Base-by-base conservation (phyloP, 2,888 invertebrate genomes). In the Siphonodentalium dalli region DNA sequence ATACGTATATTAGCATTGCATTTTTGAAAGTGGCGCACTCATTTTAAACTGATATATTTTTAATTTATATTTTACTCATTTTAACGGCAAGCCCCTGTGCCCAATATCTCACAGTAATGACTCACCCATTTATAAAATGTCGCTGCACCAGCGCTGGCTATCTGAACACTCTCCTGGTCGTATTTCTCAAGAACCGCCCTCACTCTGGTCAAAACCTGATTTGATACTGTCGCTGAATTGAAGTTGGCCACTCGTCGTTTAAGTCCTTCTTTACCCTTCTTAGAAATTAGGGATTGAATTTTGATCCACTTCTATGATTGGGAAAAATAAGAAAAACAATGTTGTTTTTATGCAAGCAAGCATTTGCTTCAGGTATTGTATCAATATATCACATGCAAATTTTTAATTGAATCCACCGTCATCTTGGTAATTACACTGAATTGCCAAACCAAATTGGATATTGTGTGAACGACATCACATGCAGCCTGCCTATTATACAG, bases 71-170 rank as follows among this genome's bases (percentile, higher is more conserved):
- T n/a, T n/a, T n/a, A n/a, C n/a, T n/a, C n/a, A n/a, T n/a, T n/a
- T n/a, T n/a, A n/a, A n/a, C n/a, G n/a, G n/a, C n/a, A n/a, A n/a
- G n/a, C n/a, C n/a, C n/a, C n/a, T n/a, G n/a, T n/a, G n/a, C n/a
- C n/a, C n/a, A n/a, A n/a, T n/a, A n/a, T n/a, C n/a, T n/a, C n/a
- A n/a, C n/a, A n/a, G n/a, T n/a, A n/a, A n/a, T n/a, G n/a, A 55
- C 66, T 45, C 56, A 75, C 76, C 76, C 76, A 76, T 28, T 69
- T 58, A 58, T 69, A 76, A 54, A 76, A 76, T 7, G 76, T 76
- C 15, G 76, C 76, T 21, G 76, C 75, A 9, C 76, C 76, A 15
- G 72, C 71, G 35, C 75, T 76, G n/a, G 74, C 72, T 27, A 74
- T 74, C 46, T 75, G 62, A 3, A 76, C 68, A 7, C 68, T 67